phyloP scores from a whole-genome alignment of 2,113 vertebrate species.

The Oxyruncus cristatus region DNA sequence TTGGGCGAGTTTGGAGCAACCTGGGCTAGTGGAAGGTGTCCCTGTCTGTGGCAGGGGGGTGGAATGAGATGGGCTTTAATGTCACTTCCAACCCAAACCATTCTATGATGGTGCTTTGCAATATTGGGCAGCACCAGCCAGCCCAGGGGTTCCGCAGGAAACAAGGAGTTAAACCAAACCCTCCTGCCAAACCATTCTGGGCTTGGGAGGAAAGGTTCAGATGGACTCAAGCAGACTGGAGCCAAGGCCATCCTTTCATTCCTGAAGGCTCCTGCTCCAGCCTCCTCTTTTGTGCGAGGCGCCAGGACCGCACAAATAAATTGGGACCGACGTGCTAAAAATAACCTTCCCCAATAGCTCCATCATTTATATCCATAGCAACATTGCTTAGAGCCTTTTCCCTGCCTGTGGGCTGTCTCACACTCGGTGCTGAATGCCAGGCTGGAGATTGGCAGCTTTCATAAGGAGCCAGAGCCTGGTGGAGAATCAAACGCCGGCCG shows the following conservation, averaged over 20 bases:
- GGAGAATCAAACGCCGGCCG: neutral
- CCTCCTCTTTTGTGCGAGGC: conserved; percentile 35
- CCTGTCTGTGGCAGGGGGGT: neutral
- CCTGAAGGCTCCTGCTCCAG: neutral
- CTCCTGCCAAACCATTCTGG: neutral
- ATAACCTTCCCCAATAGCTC: conserved; percentile 65
- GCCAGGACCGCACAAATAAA: conserved; percentile 67
- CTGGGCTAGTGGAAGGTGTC: neutral
- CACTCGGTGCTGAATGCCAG: neutral
- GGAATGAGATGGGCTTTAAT: neutral
- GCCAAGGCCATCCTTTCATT: neutral
- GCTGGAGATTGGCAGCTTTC: conserved; percentile 25
- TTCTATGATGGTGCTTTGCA: neutral
- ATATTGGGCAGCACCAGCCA: neutral
- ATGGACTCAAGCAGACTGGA: neutral
- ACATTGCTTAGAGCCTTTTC: conserved; percentile 67
- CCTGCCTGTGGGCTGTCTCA: conserved; percentile 58
- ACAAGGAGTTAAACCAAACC: neutral
- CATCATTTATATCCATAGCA: conserved; percentile 77
- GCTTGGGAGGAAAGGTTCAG: neutral
- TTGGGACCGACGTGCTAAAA: conserved; percentile 70
- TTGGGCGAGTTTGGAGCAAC: neutral
- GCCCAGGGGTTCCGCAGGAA: neutral
- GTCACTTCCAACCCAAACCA: neutral
- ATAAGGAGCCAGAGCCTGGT: neutral